A percentile compares a stretch with the other conserved stretches of the same genome.
Conservation (phyloP, 2,888 invertebrate species). For the Exocentrus adspersus region DNA sequence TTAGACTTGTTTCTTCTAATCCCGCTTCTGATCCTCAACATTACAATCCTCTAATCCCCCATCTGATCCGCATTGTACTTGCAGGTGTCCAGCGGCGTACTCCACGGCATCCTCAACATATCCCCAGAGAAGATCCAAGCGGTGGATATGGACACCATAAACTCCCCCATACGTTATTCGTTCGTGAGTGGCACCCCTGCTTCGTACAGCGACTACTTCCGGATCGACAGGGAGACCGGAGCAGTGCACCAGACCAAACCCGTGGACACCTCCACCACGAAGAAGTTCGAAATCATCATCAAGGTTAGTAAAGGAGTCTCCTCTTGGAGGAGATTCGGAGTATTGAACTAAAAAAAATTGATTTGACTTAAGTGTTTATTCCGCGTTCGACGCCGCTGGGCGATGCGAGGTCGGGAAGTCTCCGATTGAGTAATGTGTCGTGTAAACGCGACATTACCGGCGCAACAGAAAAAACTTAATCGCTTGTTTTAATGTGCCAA, state of each 20-base stretch:
- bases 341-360: no score
- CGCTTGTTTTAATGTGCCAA: background rate
- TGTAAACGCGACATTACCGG: constrained; percentile 5
- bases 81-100: constrained; percentile 82
- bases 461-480: constrained; percentile 1
- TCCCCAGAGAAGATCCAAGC: constrained; percentile 91
- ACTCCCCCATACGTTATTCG: constrained; percentile 82
- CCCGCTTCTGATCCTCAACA: no score
- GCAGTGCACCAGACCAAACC: constrained; percentile 83
- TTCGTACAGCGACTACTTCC: constrained; percentile 82
- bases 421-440: constrained; percentile 19
- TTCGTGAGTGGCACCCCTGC: constrained; percentile 84
- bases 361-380: no score
- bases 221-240: constrained; percentile 83
- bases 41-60: no score
- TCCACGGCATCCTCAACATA: constrained; percentile 84
- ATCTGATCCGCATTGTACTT: no score
- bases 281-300: constrained; percentile 83
- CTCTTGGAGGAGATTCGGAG: no score
- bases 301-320: no score
- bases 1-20: no score
- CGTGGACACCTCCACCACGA: constrained; percentile 81
- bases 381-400: background rate
- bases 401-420: background rate
- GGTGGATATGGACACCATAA: constrained; percentile 88